These are phyloP conservation scores for Carabus problematicus DNA, from an alignment of 2,888 invertebrate species.

Conservation along the genomic window DNA sequence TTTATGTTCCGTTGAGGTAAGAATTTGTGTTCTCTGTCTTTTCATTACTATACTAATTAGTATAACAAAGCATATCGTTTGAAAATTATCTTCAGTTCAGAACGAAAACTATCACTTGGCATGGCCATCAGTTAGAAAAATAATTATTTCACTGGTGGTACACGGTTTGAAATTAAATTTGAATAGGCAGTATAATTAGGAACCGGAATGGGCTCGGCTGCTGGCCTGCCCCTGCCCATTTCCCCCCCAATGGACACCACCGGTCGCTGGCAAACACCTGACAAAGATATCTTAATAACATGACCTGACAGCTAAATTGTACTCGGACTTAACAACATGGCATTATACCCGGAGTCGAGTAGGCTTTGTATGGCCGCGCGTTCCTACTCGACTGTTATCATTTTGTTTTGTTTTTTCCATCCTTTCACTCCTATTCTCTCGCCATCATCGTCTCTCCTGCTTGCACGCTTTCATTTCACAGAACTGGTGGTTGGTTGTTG, in stretches of 20 bases:
- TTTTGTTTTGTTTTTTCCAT: conserved; percentile 20
- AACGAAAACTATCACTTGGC: no score
- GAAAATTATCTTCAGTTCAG: no score
- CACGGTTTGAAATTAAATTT: conserved; percentile 45
- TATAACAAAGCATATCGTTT: no score
- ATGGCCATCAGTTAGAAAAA: conserved; percentile 27
- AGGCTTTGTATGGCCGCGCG: conserved; percentile 15
- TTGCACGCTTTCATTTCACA: no score
- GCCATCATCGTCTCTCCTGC: no score
- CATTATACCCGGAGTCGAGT: conserved; percentile 3
- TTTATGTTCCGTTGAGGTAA: no score
- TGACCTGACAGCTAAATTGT: conserved; percentile 46
- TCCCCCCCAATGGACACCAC: conserved; percentile 9
- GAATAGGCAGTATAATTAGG: conserved; percentile 47
- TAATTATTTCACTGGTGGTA: conserved; percentile 37
- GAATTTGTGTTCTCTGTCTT: no score
- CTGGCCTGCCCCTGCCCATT: background rate
- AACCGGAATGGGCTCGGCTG: conserved; percentile 41
- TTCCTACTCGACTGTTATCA: conserved; percentile 3
- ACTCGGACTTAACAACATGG: conserved; percentile 15
- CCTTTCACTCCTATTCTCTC: background rate
- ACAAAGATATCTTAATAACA: conserved; percentile 47
- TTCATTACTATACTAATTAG: no score
- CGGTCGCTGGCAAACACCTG: conserved; percentile 40
- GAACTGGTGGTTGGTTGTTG: conserved; percentile 1